These are phyloP conservation scores for Micoletzkya japonica DNA, from an alignment of 2,888 invertebrate genomes.

Conservation along the genomic window DNA sequence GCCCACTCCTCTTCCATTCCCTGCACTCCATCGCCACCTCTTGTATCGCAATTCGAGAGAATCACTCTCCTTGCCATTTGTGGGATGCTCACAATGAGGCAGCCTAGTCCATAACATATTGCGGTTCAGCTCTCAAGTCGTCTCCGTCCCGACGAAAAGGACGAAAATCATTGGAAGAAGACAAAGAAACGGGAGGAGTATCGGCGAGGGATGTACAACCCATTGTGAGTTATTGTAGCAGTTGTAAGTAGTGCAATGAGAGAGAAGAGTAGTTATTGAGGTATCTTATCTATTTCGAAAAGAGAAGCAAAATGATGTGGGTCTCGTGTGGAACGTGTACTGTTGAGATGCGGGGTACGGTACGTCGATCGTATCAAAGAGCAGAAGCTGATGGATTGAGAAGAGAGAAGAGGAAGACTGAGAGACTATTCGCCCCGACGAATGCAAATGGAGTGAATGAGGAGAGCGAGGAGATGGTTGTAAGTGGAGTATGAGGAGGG, in stretches of 20 bases:
- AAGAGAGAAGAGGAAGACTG: conserved; percentile 38
- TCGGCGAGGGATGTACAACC: conserved; percentile 25
- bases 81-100: not conserved
- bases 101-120: not conserved
- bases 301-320: not conserved
- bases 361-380: conserved; percentile 21
- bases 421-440: conserved; percentile 38
- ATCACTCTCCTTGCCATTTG: not conserved
- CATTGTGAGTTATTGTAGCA: conserved; percentile 9
- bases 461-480: conserved; percentile 20
- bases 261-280: not conserved
- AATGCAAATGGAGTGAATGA: conserved; percentile 27
- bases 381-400: conserved; percentile 11
- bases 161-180: conserved; percentile 32
- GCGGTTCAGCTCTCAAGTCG: conserved; percentile 49
- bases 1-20: not conserved
- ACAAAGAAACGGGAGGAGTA: conserved; percentile 1
- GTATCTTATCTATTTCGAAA: not conserved
- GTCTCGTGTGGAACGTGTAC: not conserved
- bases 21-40: conserved; percentile 16
- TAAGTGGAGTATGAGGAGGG: conserved; percentile 29
- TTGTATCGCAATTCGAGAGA: not conserved
- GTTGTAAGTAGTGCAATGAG: too few species aligned
- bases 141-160: conserved; percentile 47
- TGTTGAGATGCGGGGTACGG: conserved; percentile 3